These are phyloP conservation scores for Liolophura sinensis DNA, from an alignment of 1,140 invertebrate genomes.

Conservation along the genomic window DNA sequence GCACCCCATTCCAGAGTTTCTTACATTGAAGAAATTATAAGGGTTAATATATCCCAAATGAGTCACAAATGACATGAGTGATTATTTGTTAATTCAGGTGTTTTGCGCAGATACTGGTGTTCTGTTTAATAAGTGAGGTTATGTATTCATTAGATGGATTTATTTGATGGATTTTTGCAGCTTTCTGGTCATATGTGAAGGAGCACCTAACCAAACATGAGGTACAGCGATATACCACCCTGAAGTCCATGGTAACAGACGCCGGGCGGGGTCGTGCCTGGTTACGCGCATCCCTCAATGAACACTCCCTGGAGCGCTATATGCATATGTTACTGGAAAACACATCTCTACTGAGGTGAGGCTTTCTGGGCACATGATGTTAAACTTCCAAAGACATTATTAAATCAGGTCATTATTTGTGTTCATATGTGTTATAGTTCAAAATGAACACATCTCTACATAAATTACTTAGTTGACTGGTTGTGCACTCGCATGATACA, in stretches of 20 bases:
- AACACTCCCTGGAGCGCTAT: constrained; percentile 83
- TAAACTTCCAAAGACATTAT: neutral
- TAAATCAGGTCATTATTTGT: no score
- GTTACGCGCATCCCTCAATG: constrained; percentile 84
- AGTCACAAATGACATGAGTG: neutral
- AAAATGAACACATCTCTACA: neutral
- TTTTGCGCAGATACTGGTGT: neutral
- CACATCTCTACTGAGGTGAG: constrained; percentile 62
- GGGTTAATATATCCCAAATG: no score
- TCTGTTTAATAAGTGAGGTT: neutral
- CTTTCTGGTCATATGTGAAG: constrained; percentile 59
- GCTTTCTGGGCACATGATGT: neutral
- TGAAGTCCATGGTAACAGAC: constrained; percentile 80
- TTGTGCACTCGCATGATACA: no score
- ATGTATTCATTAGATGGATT: constrained; percentile 5
- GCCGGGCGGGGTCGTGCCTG: constrained; percentile 80
- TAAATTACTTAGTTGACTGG: no score
- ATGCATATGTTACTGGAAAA: constrained; percentile 76
- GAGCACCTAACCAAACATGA: constrained; percentile 82
- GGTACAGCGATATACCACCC: constrained; percentile 78
- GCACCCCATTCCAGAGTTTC: no score
- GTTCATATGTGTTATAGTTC: neutral
- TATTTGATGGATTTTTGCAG: constrained; percentile 29
- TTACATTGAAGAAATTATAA: no score
- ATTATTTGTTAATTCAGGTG: neutral